Percentiles rank a stretch among this genome's conserved stretches.
Conservation (phyloP, 2,888 invertebrate species). For the Drosophila anomelani region DNA sequence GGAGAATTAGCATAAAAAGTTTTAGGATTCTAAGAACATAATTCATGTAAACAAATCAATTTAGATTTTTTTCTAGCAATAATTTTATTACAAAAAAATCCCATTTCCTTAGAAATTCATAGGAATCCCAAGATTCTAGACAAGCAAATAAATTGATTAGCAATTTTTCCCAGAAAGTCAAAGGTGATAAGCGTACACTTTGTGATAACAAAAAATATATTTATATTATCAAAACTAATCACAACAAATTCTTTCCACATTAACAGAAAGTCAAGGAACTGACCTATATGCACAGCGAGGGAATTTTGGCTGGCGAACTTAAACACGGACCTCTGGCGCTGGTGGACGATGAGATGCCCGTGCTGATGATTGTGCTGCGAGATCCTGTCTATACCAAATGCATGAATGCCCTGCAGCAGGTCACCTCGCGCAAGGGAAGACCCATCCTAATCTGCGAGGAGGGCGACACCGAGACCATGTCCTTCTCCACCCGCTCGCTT, state of each 20-base stretch:
- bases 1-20: not conserved
- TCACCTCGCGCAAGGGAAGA: constrained; percentile 94
- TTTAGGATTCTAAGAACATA: not conserved
- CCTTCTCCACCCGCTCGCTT: constrained; percentile 90
- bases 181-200: not conserved
- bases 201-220: not conserved
- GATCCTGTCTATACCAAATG: constrained; percentile 98
- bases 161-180: not conserved
- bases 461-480: constrained; percentile 93
- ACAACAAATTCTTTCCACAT: not conserved
- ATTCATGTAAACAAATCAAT: not conserved
- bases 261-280: constrained; percentile 96
- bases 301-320: constrained; percentile 99
- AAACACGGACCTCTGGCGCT: constrained; percentile 99
- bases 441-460: constrained; percentile 98
- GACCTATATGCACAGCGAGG: constrained; percentile 99
- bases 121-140: not conserved
- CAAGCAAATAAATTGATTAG: not conserved
- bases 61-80: not conserved
- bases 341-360: constrained; percentile 98
- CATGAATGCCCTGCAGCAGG: constrained; percentile 98
- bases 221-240: not conserved
- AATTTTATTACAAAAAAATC: not conserved
- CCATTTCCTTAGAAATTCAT: not conserved
- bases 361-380: constrained; percentile 98